Evolutionary conservation across 92 coral and sea anemone genomes (phyloP).

Genomic region (Metridium senile): DNA sequence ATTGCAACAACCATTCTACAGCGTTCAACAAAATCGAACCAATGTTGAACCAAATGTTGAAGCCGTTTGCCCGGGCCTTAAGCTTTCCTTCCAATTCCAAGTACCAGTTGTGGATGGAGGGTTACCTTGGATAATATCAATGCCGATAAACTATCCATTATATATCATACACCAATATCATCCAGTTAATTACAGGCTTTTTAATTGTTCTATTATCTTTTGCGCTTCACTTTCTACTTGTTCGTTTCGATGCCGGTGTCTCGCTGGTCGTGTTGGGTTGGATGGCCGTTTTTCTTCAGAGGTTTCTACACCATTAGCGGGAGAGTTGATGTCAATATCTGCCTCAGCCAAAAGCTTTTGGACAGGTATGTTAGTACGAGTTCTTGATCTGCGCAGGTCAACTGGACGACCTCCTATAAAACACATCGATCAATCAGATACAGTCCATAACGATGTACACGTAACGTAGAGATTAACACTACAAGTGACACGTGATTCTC

Average conservation of each 20-base stretch:
- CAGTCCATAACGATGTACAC: too few species aligned
- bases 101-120: too few species aligned
- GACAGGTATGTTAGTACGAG: constrained; percentile 95
- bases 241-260: constrained; percentile 60
- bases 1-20: too few species aligned
- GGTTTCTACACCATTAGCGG: constrained; percentile 52
- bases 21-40: too few species aligned
- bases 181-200: constrained; percentile 53
- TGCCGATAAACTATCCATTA: neutral
- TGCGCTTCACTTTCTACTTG: constrained; percentile 81
- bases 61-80: too few species aligned
- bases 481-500: too few species aligned
- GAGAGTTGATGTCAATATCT: constrained; percentile 45
- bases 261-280: constrained; percentile 73
- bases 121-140: neutral
- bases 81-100: too few species aligned
- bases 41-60: too few species aligned
- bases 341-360: constrained; percentile 77
- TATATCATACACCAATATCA: neutral
- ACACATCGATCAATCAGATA: too few species aligned
- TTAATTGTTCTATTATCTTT: constrained; percentile 79
- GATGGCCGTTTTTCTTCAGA: constrained; percentile 46
- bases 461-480: too few species aligned
- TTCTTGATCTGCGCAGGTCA: constrained; percentile 84
- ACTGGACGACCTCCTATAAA: constrained; percentile 79